A percentile compares a stretch with the other conserved stretches of the same genome.
Evolutionary conservation across 1,140 invertebrate genomes (phyloP).

Genomic region (Panonychus citri): DNA sequence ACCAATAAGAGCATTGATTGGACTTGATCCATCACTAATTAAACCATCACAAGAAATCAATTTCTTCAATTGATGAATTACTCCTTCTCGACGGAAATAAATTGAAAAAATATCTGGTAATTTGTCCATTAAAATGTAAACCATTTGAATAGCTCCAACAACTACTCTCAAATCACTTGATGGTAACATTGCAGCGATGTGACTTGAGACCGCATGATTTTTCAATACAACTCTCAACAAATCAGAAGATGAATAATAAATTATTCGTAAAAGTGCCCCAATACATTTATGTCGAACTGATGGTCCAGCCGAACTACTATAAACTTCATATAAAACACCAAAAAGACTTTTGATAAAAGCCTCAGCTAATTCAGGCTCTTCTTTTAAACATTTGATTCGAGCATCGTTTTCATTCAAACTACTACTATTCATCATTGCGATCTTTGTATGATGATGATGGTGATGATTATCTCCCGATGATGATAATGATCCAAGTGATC

Average conservation of each 20-base stretch:
- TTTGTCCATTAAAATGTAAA: constrained; percentile 84
- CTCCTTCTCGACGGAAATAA: constrained; percentile 83
- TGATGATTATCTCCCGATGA: neutral
- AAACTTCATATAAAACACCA: constrained; percentile 73
- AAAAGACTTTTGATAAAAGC: constrained; percentile 69
- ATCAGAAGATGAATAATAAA: constrained; percentile 50
- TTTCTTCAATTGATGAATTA: constrained; percentile 66
- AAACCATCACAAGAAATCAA: constrained; percentile 20
- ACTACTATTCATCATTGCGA: too few relatives aligned
- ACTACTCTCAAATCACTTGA: constrained; percentile 84
- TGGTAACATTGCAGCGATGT: constrained; percentile 92
- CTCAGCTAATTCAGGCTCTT: constrained; percentile 41
- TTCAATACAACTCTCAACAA: constrained; percentile 47
- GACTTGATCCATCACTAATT: neutral
- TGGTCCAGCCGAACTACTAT: constrained; percentile 88
- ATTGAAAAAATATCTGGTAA: constrained; percentile 76
- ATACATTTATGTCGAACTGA: constrained; percentile 87
- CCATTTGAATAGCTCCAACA: constrained; percentile 87
- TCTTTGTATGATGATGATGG: neutral
- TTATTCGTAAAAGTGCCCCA: constrained; percentile 77
- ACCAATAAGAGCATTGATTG: neutral
- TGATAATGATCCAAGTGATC: too few relatives aligned
- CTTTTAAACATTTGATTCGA: constrained; percentile 37
- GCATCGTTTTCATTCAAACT: constrained; percentile 25
- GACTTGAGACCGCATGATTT: constrained; percentile 80